phyloP scores from a whole-genome alignment of 2,888 invertebrate genomes.

The Calameuta pallipes region DNA sequence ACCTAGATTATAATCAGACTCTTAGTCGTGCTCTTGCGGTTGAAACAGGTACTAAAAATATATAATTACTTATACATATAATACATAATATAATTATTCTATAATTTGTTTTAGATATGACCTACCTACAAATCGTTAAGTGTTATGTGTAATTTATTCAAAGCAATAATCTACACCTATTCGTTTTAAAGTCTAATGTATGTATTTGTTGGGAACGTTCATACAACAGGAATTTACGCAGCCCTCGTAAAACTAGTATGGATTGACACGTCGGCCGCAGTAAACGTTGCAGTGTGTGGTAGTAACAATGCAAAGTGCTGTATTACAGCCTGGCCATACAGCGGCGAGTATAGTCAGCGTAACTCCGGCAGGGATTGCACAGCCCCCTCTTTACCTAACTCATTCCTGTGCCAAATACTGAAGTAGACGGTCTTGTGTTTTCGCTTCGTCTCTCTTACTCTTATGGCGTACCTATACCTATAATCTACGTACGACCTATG shows the following conservation, averaged over 20 bases:
- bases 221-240: conserved; percentile 48
- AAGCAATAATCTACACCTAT: not conserved
- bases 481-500: not conserved
- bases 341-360: not conserved
- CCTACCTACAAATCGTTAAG: not conserved
- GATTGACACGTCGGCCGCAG: conserved; percentile 60
- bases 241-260: conserved; percentile 56
- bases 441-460: not conserved
- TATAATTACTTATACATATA: not conserved
- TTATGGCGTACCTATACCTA: not conserved
- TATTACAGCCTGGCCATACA: conserved; percentile 38
- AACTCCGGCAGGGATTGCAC: not conserved
- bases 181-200: not conserved
- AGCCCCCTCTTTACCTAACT: not conserved
- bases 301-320: conserved; percentile 55
- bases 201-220: not conserved
- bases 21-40: not conserved
- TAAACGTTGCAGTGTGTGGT: conserved; percentile 44
- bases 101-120: not conserved
- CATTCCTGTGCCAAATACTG: conserved; percentile 11
- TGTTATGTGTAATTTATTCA: not conserved
- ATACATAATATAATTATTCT: not conserved
- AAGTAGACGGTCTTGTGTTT: conserved; percentile 11
- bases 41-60: not conserved
- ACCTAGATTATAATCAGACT: not conserved